Percentiles rank a stretch among this genome's conserved stretches.
phyloP scores from a whole-genome alignment of 2,888 invertebrate genomes.

The Mimas tiliae region DNA sequence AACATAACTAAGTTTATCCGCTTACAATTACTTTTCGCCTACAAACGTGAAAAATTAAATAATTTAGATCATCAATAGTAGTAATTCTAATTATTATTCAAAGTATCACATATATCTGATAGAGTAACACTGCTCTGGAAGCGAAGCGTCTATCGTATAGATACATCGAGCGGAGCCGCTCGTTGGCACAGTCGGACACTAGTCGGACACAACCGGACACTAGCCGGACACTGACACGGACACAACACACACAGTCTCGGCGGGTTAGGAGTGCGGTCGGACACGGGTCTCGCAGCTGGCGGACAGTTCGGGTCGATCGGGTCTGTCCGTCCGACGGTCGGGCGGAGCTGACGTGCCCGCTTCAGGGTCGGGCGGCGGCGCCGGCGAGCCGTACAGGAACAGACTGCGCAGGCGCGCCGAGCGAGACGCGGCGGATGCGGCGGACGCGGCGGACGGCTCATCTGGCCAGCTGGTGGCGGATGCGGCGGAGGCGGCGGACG shows the following conservation, averaged over 20 bases:
- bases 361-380: conserved; percentile 63
- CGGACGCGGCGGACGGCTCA: conserved; percentile 70
- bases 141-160: conserved; percentile 73
- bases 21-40: conserved; percentile 72
- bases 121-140: conserved; percentile 77
- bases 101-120: conserved; percentile 83
- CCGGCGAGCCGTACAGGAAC: conserved; percentile 73
- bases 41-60: conserved; percentile 84
- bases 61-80: conserved; percentile 82
- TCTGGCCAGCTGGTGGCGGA: conserved; percentile 66
- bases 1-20: conserved; percentile 66
- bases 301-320: conserved; percentile 31
- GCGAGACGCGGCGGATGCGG: conserved; percentile 65
- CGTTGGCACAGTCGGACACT: conserved; percentile 42
- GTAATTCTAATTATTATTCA: conserved; percentile 72
- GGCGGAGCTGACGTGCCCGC: conserved; percentile 45
- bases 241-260: not conserved
- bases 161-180: conserved; percentile 30
- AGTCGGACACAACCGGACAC: conserved; percentile 32
- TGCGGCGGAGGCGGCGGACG: conserved; percentile 54
- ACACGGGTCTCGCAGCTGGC: conserved; percentile 36
- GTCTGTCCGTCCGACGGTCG: conserved; percentile 25
- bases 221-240: not conserved
- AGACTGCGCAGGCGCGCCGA: conserved; percentile 65
- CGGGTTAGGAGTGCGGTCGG: conserved; percentile 24